Percentiles rank a stretch among this genome's conserved stretches.
Conservation (phyloP, 2,888 invertebrate genomes). For the Aporophyla nigra region DNA sequence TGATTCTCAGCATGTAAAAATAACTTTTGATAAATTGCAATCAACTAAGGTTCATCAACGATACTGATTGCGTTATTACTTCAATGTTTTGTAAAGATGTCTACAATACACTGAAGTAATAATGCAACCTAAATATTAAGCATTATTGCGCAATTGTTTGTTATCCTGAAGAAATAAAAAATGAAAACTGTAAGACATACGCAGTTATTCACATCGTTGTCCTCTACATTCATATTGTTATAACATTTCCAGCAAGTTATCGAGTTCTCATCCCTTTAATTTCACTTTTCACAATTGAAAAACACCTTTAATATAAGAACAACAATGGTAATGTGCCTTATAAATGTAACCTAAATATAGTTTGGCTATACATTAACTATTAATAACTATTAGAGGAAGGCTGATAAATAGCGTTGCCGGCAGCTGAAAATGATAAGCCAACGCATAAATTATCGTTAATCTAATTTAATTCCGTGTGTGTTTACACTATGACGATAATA, state of each 20-base stretch:
- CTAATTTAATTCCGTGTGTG: slow-evolving; percentile 47
- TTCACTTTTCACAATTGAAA: not conserved
- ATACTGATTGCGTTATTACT: too few relatives aligned
- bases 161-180: too few relatives aligned
- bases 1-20: not conserved
- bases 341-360: not conserved
- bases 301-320: not conserved
- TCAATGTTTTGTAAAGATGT: too few relatives aligned
- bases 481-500: slow-evolving; percentile 10
- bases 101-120: too few relatives aligned
- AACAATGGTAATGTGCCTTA: not conserved
- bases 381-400: slow-evolving; percentile 34
- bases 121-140: too few relatives aligned
- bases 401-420: slow-evolving; percentile 40
- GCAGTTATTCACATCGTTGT: not conserved
- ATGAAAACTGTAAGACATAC: not conserved
- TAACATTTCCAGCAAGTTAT: not conserved
- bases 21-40: not conserved
- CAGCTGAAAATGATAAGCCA: slow-evolving; percentile 52
- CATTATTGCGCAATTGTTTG: too few relatives aligned
- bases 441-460: slow-evolving; percentile 46
- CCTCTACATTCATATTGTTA: too few relatives aligned
- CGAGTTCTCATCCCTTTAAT: not conserved
- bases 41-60: too few relatives aligned
- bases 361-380: slow-evolving; percentile 29